Base-by-base conservation (phyloP, 2,797 vertebrate species). In the Rhyacichthys aspro region DNA sequence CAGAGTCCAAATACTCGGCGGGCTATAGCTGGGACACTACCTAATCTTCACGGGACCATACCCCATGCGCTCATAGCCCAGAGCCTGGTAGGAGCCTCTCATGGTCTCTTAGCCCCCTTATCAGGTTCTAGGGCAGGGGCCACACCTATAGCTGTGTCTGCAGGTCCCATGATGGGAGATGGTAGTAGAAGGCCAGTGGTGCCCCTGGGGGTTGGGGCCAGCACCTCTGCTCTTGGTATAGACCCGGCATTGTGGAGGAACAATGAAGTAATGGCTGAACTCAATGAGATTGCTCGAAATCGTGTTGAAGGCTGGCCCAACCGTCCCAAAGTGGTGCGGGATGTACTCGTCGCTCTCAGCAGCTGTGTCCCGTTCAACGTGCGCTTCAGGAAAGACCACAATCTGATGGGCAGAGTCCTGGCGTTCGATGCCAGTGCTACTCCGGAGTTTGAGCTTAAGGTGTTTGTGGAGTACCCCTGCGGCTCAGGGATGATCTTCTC, bases 301-400 rank as follows among this genome's bases (percentile, higher is more conserved):
- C 78, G 93, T 2, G 83, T 93, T 0, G 95, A 96, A 18, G 95
- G 94, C 49, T 96, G 95, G 95, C 93, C 93, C 0, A 93, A 91
- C 67, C 86, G 89, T 3, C 91, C 92, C 38, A 93, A 93, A 72
- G 83, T 88, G 0, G 93, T 96, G 10, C 87, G 95, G 0, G 95
- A 96, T 8, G 91, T 93, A 5, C 90, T 96, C 0, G 59, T 93
- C 4, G 83, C 91, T 0, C 90, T 96, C 9, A 92, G 93, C 4
- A 88, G 84, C 76, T 95, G 94, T 0, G 88, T 93, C 5, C 95
- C 95, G 1, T 96, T 96, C 54, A 94, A 93, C 0, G 93, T 96
- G 11, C 95, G 95, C 63, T 96, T 95, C 86, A 94, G 95, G 78
- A 96, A 95, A 84, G 95, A 97, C 81, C 95, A 95, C 9, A 84